Evolutionary conservation across 2,797 vertebrate genomes (phyloP).

Genomic region (Sylvia borin): DNA sequence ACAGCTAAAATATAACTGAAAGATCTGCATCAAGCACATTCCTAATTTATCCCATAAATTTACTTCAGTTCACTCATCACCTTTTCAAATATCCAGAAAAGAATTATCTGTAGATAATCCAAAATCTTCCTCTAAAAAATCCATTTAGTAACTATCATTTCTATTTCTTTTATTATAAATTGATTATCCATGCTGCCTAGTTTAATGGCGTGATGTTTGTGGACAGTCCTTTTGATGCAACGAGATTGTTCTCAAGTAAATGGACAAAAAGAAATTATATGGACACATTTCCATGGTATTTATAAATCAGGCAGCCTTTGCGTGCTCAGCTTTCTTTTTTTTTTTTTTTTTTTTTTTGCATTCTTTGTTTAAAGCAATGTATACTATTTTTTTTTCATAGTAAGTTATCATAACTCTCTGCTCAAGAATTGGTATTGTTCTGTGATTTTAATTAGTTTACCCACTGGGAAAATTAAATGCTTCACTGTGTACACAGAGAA

Average conservation of each 20-base stretch:
- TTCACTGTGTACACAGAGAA: neutral
- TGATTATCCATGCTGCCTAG: neutral
- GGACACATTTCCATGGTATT: neutral
- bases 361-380: neutral
- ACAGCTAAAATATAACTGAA: neutral
- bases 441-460: neutral
- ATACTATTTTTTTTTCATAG: neutral
- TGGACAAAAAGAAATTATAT: neutral
- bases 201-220: neutral
- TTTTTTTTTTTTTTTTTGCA: too few relatives aligned
- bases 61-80: neutral
- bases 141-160: neutral
- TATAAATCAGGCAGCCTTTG: neutral
- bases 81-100: neutral
- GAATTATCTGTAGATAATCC: neutral
- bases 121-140: neutral
- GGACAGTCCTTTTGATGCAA: neutral
- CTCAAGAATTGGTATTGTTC: neutral
- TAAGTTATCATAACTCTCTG: neutral
- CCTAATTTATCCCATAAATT: neutral
- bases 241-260: neutral
- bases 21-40: neutral
- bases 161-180: neutral
- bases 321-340: neutral
- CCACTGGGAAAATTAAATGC: neutral